A percentile compares a stretch with the other conserved stretches of the same genome.
These are phyloP conservation scores for Apistogramma diplotaenia DNA, from an alignment of 2,113 vertebrate species.

Conservation along the genomic window DNA sequence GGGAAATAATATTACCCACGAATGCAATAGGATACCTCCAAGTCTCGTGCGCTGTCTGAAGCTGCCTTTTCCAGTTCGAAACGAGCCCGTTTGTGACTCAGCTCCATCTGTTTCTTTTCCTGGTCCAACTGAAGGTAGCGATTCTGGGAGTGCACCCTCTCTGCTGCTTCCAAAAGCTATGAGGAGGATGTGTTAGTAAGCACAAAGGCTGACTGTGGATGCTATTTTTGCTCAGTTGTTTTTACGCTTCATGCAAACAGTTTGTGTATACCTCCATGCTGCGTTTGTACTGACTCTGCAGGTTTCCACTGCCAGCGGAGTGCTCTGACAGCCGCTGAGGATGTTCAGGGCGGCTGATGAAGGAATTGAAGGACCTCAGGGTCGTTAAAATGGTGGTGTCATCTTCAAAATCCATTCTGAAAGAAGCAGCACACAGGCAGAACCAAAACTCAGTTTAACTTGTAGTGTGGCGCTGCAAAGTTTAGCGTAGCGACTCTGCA, in stretches of 20 bases:
- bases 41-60: constrained; percentile 81
- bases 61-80: constrained; percentile 91
- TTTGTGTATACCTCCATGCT: constrained; percentile 84
- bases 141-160: constrained; percentile 83
- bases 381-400: constrained; percentile 89
- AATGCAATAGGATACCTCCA: constrained; percentile 79
- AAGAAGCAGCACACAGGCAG: background rate
- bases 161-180: constrained; percentile 88
- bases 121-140: constrained; percentile 87
- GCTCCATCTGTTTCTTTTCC: constrained; percentile 96
- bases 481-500: background rate
- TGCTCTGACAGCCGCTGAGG: constrained; percentile 49
- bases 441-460: background rate
- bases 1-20: background rate
- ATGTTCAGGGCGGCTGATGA: constrained; percentile 76
- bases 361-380: constrained; percentile 88
- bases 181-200: background rate
- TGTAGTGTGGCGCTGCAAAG: background rate
- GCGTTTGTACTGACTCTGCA: constrained; percentile 87
- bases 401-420: constrained; percentile 77
- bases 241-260: background rate
- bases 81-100: constrained; percentile 93
- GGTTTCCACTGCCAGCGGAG: constrained; percentile 52
- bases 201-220: background rate
- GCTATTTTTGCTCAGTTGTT: background rate